Evolutionary conservation across 2,797 vertebrate species (phyloP).

Genomic region (Melanotaenia boesemani): DNA sequence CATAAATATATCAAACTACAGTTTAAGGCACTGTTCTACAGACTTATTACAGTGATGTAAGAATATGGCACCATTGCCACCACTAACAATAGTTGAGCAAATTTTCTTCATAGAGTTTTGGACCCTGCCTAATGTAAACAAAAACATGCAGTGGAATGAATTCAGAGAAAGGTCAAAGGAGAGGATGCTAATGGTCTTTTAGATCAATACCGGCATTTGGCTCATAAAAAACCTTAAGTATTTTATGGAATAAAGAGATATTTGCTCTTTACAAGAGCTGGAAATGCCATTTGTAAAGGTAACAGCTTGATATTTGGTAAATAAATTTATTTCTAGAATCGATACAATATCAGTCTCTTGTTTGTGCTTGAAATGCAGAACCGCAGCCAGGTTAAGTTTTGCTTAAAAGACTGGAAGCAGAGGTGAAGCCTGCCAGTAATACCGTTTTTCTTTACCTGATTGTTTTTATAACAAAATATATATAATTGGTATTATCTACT

Average conservation of each 20-base stretch:
- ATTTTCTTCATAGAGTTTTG: background rate
- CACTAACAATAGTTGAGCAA: background rate
- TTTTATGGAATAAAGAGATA: background rate
- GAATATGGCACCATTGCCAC: background rate
- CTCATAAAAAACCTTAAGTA: background rate
- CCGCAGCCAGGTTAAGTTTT: background rate
- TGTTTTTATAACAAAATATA: too few relatives aligned
- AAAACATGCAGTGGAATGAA: background rate
- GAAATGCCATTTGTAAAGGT: background rate
- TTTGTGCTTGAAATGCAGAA: background rate
- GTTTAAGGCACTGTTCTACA: constrained; percentile 5
- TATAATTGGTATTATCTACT: too few relatives aligned
- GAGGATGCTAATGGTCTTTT: background rate
- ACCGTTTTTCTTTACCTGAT: too few relatives aligned
- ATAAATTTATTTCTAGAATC: background rate
- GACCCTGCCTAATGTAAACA: background rate
- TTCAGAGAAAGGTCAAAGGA: background rate
- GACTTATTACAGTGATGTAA: background rate
- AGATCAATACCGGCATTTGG: background rate
- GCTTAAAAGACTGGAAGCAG: too few relatives aligned
- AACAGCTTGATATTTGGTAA: background rate
- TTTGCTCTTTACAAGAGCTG: background rate
- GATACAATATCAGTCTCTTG: background rate
- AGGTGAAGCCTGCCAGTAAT: too few relatives aligned
- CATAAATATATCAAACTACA: background rate